Percentiles rank a stretch among this genome's conserved stretches.
Conservation (phyloP, 2,113 vertebrate genomes). For the Laticauda laticaudata region DNA sequence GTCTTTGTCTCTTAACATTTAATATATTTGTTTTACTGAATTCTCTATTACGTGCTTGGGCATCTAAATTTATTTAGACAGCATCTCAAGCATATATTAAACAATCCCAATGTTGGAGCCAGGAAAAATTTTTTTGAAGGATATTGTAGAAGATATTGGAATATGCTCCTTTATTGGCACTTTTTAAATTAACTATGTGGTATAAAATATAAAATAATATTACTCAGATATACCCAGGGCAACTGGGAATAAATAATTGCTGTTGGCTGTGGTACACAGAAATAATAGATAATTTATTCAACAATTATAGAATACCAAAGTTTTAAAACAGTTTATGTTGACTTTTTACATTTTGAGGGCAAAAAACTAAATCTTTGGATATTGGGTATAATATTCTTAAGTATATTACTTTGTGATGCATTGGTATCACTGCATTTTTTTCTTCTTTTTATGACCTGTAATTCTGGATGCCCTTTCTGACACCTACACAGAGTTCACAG, state of each 20-base stretch:
- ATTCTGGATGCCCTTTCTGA: background rate
- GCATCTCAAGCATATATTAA: background rate
- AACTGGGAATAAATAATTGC: background rate
- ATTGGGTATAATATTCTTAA: background rate
- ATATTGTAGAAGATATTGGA: background rate
- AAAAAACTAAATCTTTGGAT: background rate
- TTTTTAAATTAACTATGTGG: background rate
- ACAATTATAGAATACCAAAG: background rate
- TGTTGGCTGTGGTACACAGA: background rate
- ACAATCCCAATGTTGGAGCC: background rate
- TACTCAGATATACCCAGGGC: background rate
- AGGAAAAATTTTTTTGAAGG: background rate
- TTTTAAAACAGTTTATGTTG: background rate
- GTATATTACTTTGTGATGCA: background rate
- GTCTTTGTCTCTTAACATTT: conserved; percentile 34
- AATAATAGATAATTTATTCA: background rate
- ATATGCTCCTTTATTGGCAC: background rate
- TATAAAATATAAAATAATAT: background rate
- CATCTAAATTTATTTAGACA: background rate
- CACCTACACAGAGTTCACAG: background rate
- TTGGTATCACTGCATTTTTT: background rate
- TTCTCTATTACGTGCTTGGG: background rate
- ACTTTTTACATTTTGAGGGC: background rate
- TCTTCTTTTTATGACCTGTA: background rate
- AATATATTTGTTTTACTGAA: conserved; percentile 29